These are phyloP conservation scores for Danio choprae DNA, from an alignment of 2,797 vertebrate species.

Conservation along the genomic window DNA sequence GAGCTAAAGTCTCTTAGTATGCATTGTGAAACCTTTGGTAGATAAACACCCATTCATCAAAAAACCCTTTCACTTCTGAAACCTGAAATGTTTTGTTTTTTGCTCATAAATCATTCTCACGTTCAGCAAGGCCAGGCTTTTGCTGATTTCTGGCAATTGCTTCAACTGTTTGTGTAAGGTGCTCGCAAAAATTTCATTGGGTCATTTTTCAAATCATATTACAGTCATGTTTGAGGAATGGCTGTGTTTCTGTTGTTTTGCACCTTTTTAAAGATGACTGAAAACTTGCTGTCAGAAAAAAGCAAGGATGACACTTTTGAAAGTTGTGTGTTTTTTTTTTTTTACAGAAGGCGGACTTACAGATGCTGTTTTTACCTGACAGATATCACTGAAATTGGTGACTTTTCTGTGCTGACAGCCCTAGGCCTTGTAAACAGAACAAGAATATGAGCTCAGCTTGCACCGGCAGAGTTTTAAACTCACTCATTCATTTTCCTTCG, in stretches of 20 bases:
- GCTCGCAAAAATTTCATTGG: constrained; percentile 21
- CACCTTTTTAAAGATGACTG: constrained; percentile 16
- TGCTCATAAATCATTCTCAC: constrained; percentile 22
- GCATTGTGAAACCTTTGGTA: not conserved
- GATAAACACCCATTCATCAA: not conserved
- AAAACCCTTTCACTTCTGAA: not conserved
- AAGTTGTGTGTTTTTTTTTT: not conserved
- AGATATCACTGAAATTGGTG: not conserved
- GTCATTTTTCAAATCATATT: constrained; percentile 31
- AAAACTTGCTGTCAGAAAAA: constrained; percentile 11
- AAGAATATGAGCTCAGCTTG: not conserved
- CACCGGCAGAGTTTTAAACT: too few species aligned
- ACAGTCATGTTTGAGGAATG: constrained; percentile 26
- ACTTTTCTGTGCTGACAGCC: constrained; percentile 14
- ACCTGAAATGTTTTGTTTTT: constrained; percentile 6
- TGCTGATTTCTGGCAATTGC: constrained; percentile 6
- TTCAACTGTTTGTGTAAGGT: constrained; percentile 2
- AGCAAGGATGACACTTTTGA: not conserved
- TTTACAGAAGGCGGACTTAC: not conserved
- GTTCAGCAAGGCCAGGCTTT: constrained; percentile 5
- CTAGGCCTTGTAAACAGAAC: not conserved
- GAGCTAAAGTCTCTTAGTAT: not conserved
- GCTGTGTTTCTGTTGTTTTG: not conserved
- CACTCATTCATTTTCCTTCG: too few species aligned
- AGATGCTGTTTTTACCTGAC: constrained; percentile 7